Evolutionary conservation across 2,888 invertebrate species (phyloP).

Genomic region (Eudasyphora cyanicolor): DNA sequence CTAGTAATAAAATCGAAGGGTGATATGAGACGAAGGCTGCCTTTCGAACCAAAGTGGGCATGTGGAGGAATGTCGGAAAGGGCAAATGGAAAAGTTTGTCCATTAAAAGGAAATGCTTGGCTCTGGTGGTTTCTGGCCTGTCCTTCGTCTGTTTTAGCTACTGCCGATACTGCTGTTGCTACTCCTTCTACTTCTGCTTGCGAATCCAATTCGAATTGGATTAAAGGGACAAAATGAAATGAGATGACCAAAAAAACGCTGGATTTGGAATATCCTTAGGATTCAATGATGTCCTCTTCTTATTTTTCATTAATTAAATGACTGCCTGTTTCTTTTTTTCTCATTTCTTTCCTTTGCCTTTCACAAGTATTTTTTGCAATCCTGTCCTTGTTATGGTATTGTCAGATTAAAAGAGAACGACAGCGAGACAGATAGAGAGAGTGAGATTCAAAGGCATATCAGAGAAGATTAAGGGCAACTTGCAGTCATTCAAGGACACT

Average conservation of each 20-base stretch:
- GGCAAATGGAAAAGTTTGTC: slow-evolving; percentile 11
- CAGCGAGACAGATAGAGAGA: not conserved
- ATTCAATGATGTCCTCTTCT: slow-evolving; percentile 8
- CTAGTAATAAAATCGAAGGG: not conserved
- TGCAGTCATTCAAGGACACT: slow-evolving; percentile 40
- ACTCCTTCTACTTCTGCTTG: not conserved
- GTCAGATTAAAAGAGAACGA: not conserved
- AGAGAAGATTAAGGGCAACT: no score
- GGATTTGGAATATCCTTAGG: slow-evolving; percentile 7
- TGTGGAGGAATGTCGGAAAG: no score
- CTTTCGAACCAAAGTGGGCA: not conserved
- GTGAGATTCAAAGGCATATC: no score
- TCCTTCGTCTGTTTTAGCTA: not conserved
- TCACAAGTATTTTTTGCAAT: not conserved
- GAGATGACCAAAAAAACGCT: not conserved
- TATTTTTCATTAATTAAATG: slow-evolving; percentile 32
- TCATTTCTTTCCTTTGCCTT: not conserved
- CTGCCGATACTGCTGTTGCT: not conserved
- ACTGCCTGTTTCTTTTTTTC: not conserved
- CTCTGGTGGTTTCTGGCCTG: not conserved
- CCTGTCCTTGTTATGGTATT: not conserved
- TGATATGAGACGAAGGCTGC: no score
- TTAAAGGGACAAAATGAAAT: slow-evolving; percentile 7
- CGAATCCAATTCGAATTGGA: not conserved
- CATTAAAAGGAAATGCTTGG: slow-evolving; percentile 32